These are phyloP conservation scores for Indicator indicator DNA, from an alignment of 2,113 vertebrate species.

Conservation along the genomic window DNA sequence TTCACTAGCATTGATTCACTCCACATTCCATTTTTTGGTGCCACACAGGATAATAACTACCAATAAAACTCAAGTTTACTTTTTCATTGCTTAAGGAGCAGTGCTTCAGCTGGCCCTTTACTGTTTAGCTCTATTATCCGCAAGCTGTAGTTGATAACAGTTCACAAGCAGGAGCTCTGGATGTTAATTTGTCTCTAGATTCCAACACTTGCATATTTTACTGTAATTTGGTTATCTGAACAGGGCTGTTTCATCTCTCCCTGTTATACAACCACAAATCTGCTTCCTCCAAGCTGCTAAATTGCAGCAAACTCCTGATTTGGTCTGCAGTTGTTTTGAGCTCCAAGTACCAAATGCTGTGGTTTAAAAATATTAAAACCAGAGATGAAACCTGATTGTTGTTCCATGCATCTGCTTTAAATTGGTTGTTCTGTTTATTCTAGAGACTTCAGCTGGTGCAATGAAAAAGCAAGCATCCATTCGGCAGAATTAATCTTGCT, in stretches of 20 bases:
- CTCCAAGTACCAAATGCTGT: constrained; percentile 16
- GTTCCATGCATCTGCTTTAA: constrained; percentile 61
- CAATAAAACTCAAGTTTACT: background rate
- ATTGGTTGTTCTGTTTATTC: constrained; percentile 63
- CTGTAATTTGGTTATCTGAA: background rate
- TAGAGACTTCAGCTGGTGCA: constrained; percentile 33
- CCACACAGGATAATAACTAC: background rate
- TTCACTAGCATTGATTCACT: background rate
- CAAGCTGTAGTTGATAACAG: background rate
- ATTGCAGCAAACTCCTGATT: constrained; percentile 19
- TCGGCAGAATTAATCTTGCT: constrained; percentile 3
- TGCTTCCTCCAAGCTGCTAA: background rate
- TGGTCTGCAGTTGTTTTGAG: constrained; percentile 41
- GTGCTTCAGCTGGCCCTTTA: background rate
- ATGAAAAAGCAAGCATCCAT: background rate
- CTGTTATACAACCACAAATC: background rate
- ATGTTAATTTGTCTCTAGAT: background rate
- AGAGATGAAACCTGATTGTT: constrained; percentile 45
- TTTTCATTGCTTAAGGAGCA: background rate
- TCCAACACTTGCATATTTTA: background rate
- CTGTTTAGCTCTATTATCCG: background rate
- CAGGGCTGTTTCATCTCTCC: background rate
- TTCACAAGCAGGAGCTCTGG: background rate
- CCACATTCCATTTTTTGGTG: background rate
- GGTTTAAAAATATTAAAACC: constrained; percentile 64